Evolutionary conservation across 2,888 invertebrate genomes (phyloP).

Genomic region (Odontocerum albicorne): DNA sequence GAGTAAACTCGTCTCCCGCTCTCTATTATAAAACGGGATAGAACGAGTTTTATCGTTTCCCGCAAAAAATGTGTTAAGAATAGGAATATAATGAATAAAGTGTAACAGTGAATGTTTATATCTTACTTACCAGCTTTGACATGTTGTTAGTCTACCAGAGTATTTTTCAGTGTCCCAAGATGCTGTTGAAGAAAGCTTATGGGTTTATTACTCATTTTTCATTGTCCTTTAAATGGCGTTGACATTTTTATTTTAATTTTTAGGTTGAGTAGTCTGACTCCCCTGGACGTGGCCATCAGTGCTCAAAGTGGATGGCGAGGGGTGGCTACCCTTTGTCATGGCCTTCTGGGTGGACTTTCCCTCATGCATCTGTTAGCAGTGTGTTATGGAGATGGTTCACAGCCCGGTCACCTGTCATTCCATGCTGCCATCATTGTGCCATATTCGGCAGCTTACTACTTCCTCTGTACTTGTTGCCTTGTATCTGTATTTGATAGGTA

Average conservation of each 20-base stretch:
- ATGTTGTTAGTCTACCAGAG: too few relatives aligned
- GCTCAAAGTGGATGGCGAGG: conserved; percentile 56
- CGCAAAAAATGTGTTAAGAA: too few relatives aligned
- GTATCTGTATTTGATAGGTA: conserved; percentile 64
- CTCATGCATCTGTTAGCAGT: conserved; percentile 62
- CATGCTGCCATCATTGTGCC: conserved; percentile 56
- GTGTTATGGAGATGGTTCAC: conserved; percentile 54
- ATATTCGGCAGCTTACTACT: conserved; percentile 58
- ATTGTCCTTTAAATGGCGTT: too few relatives aligned
- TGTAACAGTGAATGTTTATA: too few relatives aligned
- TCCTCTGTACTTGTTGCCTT: conserved; percentile 60
- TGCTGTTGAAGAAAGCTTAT: too few relatives aligned
- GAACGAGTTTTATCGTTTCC: too few relatives aligned
- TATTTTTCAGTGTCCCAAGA: too few relatives aligned
- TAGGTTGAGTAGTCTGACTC: conserved; percentile 53
- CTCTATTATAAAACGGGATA: too few relatives aligned
- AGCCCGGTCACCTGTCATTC: conserved; percentile 53
- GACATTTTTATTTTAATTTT: conserved; percentile 25
- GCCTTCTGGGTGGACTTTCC: conserved; percentile 60
- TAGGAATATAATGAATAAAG: too few relatives aligned
- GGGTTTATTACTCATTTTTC: too few relatives aligned
- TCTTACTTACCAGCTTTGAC: too few relatives aligned
- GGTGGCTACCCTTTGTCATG: conserved; percentile 59
- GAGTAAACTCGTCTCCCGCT: too few relatives aligned
- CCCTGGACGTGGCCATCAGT: conserved; percentile 57